Evolutionary conservation across 2,888 invertebrate genomes (phyloP).

Genomic region (Mimas tiliae): DNA sequence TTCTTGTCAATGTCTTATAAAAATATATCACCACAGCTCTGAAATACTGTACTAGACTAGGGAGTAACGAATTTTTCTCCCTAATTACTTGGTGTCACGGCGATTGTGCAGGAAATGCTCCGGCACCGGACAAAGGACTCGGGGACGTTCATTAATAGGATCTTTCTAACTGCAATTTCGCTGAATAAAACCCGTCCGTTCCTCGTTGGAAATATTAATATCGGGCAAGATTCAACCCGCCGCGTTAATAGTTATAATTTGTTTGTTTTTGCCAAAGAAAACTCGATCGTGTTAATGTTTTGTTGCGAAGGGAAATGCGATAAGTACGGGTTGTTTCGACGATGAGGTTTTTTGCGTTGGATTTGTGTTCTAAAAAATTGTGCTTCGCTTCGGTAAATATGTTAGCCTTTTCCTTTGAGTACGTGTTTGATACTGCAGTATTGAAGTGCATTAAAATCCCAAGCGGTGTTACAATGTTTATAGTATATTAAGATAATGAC

Average conservation of each 20-base stretch:
- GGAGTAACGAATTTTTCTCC: constrained; percentile 80
- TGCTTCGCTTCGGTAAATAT: neutral
- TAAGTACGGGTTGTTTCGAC: constrained; percentile 19
- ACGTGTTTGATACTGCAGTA: neutral
- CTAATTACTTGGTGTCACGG: constrained; percentile 83
- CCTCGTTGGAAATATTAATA: constrained; percentile 79
- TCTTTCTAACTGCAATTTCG: constrained; percentile 82
- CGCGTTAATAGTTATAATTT: constrained; percentile 73
- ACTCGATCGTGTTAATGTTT: constrained; percentile 37
- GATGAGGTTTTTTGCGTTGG: constrained; percentile 12
- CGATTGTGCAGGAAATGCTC: constrained; percentile 81
- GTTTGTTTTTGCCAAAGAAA: constrained; percentile 59
- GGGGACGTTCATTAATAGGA: constrained; percentile 83
- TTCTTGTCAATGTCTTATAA: constrained; percentile 38
- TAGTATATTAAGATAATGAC: neutral
- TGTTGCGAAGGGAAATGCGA: constrained; percentile 17
- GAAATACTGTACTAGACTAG: constrained; percentile 67
- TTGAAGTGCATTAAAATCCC: neutral
- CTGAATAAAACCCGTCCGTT: constrained; percentile 74
- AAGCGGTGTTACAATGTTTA: neutral
- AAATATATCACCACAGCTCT: constrained; percentile 58
- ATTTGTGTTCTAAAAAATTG: neutral
- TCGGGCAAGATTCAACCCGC: constrained; percentile 69
- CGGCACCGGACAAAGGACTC: constrained; percentile 73
- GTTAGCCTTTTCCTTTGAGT: neutral